Conservation (phyloP, 2,113 vertebrate genomes). For the Phalacrocorax brasilianus region DNA sequence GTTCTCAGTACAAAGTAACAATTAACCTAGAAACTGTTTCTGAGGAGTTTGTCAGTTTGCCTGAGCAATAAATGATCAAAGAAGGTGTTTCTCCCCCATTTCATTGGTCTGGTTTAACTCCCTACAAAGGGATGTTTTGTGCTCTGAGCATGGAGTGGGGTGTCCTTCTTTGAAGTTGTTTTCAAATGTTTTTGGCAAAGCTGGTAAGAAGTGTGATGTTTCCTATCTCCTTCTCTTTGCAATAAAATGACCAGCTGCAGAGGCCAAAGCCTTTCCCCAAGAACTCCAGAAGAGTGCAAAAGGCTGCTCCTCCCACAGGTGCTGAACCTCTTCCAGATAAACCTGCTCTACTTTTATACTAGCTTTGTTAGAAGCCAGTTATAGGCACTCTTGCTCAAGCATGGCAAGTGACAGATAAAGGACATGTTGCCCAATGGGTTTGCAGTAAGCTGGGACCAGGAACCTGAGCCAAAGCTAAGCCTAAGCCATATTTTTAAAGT, state of each 20-base stretch:
- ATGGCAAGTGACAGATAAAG: neutral
- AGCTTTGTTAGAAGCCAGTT: neutral
- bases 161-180: conserved; percentile 37
- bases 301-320: neutral
- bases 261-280: neutral
- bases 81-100: neutral
- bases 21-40: conserved; percentile 17
- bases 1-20: neutral
- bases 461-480: neutral
- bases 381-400: neutral
- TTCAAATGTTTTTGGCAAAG: conserved; percentile 41
- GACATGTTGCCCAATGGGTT: neutral
- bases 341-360: neutral
- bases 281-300: neutral
- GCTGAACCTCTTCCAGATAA: neutral
- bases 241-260: conserved; percentile 16
- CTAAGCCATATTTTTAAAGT: neutral
- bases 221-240: neutral
- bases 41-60: conserved; percentile 8
- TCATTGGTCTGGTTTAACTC: conserved; percentile 8
- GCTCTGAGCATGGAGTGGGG: neutral
- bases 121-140: neutral
- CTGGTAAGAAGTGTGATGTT: neutral
- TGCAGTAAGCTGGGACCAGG: neutral
- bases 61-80: conserved; percentile 24